These are phyloP conservation scores for Setophaga kirtlandii DNA, from an alignment of 2,113 vertebrate genomes.

Conservation along the genomic window DNA sequence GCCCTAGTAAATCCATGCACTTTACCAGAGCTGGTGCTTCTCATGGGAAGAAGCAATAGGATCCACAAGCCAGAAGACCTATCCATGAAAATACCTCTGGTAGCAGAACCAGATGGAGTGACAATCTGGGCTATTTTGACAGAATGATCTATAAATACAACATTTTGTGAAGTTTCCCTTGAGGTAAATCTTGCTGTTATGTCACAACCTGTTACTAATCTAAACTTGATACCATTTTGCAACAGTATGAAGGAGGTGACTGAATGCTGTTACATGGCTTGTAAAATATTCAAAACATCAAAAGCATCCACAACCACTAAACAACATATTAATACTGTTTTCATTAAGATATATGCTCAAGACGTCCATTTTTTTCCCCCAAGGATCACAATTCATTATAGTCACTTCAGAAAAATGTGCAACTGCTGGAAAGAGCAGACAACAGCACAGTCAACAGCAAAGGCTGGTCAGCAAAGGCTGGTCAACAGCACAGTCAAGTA, in stretches of 20 bases:
- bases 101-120: neutral
- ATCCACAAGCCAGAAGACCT: neutral
- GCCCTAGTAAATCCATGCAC: neutral
- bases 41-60: neutral
- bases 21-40: neutral
- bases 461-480: no score
- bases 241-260: neutral
- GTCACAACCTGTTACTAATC: neutral
- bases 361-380: neutral
- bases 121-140: neutral
- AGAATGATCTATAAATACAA: neutral
- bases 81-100: neutral
- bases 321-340: neutral
- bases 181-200: neutral
- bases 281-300: neutral
- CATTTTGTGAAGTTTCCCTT: neutral
- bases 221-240: neutral
- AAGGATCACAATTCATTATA: neutral
- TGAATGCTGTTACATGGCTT: neutral
- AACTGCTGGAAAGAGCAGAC: neutral
- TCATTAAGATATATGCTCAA: neutral
- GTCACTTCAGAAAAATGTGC: neutral
- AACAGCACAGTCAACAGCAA: neutral
- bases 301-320: neutral
- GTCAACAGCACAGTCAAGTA: neutral